A percentile compares a stretch with the other conserved stretches of the same genome.
Conservation (phyloP, 2,113 vertebrate species). For the Psammodynastes pulverulentus region DNA sequence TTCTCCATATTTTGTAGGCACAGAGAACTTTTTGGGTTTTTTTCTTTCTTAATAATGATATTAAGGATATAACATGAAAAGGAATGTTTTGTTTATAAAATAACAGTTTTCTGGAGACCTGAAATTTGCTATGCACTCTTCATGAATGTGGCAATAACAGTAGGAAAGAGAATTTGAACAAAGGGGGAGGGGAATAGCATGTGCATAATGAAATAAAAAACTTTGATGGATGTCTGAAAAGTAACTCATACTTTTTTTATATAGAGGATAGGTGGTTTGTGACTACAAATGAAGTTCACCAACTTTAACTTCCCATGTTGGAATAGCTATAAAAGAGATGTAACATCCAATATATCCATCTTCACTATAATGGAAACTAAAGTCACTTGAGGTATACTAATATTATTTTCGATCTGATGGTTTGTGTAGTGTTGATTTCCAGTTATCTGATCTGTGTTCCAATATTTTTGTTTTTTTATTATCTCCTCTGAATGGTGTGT, state of each 20-base stretch:
- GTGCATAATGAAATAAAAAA: neutral
- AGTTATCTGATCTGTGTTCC: neutral
- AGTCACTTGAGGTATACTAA: neutral
- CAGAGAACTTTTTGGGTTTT: neutral
- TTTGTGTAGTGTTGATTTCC: neutral
- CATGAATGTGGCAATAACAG: neutral
- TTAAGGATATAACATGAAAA: neutral
- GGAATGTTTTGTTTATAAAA: neutral
- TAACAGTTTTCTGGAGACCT: neutral
- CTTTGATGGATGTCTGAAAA: neutral
- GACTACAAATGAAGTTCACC: neutral
- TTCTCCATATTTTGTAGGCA: neutral
- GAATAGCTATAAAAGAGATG: neutral
- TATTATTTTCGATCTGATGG: neutral
- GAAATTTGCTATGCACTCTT: neutral
- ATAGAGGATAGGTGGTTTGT: neutral
- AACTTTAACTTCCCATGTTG: neutral
- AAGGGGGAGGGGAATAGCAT: neutral
- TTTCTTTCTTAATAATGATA: neutral
- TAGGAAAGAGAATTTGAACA: neutral
- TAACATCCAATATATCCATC: neutral
- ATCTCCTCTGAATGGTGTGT: neutral
- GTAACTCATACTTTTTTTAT: neutral
- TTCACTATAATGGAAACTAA: neutral
- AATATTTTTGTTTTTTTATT: neutral